Conservation (phyloP, 2,797 vertebrate genomes). For the Peromyscus aztecus region DNA sequence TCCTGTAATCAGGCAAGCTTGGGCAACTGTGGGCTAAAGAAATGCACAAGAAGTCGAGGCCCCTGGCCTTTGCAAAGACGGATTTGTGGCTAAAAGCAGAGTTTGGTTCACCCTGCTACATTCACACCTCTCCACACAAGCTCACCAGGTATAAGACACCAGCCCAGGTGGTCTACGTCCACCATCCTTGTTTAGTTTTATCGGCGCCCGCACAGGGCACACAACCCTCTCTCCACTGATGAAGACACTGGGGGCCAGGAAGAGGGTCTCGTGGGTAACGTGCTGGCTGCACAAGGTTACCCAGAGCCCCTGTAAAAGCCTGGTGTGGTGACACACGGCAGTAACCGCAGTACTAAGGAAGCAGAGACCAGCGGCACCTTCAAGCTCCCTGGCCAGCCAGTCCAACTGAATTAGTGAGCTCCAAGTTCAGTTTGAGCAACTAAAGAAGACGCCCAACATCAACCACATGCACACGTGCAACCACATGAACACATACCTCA, state of each 20-base stretch:
- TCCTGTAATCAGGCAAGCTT: slow-evolving; percentile 15
- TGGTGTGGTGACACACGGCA: background rate
- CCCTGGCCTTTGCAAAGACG: background rate
- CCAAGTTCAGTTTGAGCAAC: background rate
- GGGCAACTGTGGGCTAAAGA: slow-evolving; percentile 25
- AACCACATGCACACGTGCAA: background rate
- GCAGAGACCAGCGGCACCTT: background rate
- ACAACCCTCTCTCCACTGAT: background rate
- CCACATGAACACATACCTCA: background rate
- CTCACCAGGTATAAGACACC: background rate
- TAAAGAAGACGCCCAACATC: background rate
- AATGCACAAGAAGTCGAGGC: background rate
- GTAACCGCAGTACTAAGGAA: background rate
- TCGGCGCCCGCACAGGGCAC: background rate
- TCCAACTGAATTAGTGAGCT: background rate
- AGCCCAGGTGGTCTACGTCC: background rate
- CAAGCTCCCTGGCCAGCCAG: background rate
- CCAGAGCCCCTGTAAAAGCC: background rate
- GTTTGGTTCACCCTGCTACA: background rate
- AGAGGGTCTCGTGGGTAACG: background rate
- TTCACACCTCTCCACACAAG: background rate
- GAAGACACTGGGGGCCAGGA: background rate
- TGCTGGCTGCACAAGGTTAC: too few relatives aligned
- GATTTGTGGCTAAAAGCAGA: background rate
- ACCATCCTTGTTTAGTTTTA: background rate